Percentiles rank a stretch among this genome's conserved stretches.
phyloP scores from a whole-genome alignment of 2,113 vertebrate genomes.

The Tragulus kanchil region DNA sequence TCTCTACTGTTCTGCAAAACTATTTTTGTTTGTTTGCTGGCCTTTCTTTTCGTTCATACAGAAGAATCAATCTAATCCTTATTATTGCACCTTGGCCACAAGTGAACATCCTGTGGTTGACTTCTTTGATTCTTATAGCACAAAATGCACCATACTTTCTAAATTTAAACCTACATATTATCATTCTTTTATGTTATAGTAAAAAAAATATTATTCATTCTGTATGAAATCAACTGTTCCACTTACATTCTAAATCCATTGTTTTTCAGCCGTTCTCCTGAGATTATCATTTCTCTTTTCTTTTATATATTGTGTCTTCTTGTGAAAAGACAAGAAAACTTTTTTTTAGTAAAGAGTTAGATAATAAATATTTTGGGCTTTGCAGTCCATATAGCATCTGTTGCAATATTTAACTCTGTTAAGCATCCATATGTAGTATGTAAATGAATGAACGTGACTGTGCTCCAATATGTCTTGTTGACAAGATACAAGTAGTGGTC shows the following conservation, averaged over 20 bases:
- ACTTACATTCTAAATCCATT: not conserved
- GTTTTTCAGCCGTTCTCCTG: not conserved
- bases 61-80: not conserved
- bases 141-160: not conserved
- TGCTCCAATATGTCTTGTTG: not conserved
- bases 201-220: not conserved
- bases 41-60: not conserved
- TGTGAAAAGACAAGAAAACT: not conserved
- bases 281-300: not conserved
- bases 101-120: not conserved
- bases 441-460: not conserved
- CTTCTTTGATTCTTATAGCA: not conserved
- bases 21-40: not conserved
- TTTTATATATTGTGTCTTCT: not conserved
- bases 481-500: not conserved
- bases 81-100: not conserved
- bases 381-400: not conserved
- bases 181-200: not conserved
- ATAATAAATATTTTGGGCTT: not conserved
- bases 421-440: not conserved
- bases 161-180: not conserved
- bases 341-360: not conserved
- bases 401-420: not conserved
- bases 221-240: not conserved
- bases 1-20: not conserved